Conservation (phyloP, 2,113 vertebrate species). For the Corythaixoides concolor region DNA sequence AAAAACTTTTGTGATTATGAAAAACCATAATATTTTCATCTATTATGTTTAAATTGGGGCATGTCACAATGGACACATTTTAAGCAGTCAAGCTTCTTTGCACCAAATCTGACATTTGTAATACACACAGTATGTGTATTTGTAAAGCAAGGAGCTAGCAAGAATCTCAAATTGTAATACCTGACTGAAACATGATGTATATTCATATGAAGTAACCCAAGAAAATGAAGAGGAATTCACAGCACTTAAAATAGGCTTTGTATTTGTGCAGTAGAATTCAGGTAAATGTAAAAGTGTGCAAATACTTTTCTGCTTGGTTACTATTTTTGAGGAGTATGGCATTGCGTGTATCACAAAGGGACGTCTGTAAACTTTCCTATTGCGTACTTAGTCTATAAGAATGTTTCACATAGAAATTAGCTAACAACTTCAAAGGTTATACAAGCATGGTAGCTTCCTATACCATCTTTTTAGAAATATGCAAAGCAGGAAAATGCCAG, state of each 20-base stretch:
- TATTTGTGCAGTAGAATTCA: not conserved
- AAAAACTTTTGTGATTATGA: not conserved
- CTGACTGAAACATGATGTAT: not conserved
- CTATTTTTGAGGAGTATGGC: not conserved
- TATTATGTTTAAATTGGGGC: not conserved
- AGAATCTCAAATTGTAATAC: not conserved
- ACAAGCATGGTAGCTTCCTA: not conserved
- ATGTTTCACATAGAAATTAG: not conserved
- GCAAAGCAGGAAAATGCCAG: not conserved
- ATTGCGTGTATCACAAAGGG: not conserved
- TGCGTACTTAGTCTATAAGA: rapidly evolving
- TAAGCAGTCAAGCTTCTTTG: not conserved
- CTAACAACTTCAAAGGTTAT: not conserved
- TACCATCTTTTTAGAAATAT: not conserved
- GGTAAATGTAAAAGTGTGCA: not conserved
- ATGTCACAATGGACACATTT: not conserved
- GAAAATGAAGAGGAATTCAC: not conserved
- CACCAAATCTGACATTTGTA: not conserved
- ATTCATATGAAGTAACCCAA: not conserved
- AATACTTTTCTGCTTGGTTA: not conserved
- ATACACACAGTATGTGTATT: not conserved
- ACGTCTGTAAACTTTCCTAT: not conserved
- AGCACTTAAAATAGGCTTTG: not conserved
- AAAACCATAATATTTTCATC: not conserved
- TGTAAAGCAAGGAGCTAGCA: not conserved